These are phyloP conservation scores for Bicyclus anynana DNA, from an alignment of 1,140 invertebrate species.

Conservation along the genomic window DNA sequence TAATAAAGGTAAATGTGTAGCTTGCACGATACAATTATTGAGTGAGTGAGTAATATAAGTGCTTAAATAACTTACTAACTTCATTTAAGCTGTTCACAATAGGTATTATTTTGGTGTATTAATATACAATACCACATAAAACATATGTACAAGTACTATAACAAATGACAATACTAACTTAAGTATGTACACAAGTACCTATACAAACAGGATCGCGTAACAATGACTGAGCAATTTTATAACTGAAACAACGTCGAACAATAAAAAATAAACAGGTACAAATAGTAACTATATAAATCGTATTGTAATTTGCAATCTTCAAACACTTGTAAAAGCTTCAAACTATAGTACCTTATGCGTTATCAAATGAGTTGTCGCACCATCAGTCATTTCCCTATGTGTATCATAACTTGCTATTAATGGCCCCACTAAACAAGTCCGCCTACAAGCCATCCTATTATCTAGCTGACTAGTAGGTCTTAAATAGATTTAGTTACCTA, in stretches of 20 bases:
- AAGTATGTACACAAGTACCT: neutral
- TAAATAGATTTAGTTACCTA: no score
- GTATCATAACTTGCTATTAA: no score
- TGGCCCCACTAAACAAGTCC: no score
- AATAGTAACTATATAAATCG: no score
- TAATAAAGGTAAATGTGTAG: conserved; percentile 13
- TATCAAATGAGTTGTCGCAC: no score
- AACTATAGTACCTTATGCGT: no score
- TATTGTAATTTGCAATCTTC: no score
- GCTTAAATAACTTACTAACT: neutral
- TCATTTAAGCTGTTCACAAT: neutral
- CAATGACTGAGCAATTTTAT: neutral
- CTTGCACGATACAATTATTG: neutral
- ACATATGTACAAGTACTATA: neutral
- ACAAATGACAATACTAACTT: neutral
- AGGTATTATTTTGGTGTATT: neutral
- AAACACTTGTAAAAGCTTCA: no score
- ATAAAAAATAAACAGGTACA: no score
- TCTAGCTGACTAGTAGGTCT: no score
- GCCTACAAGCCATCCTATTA: no score
- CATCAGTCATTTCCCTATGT: no score
- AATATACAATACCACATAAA: neutral
- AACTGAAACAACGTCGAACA: neutral
- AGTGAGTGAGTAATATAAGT: neutral
- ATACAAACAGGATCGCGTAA: neutral